Evolutionary conservation across 2,797 vertebrate genomes (phyloP), one percentile per base, ranked within the genome.

Genomic region (Acrossocheilus wenchowensis): DNA sequence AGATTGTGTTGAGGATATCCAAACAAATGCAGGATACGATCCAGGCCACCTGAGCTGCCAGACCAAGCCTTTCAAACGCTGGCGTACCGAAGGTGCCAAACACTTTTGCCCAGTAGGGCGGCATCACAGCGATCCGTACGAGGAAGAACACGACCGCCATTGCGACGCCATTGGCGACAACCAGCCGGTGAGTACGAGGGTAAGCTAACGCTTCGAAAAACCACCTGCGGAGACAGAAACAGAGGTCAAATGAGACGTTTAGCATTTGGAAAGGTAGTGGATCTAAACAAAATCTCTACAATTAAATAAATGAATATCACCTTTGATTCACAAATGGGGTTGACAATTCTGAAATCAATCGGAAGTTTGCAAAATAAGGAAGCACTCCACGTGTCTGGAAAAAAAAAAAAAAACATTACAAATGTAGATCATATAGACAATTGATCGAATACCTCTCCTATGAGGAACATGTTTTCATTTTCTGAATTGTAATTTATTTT

Each of bases 321-420:
- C 96, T 95, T 91, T 96, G 95, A 90, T 95, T 97, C 85, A 97
- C 96, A 81, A 97, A 97, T 0, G 96, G 96, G 0, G 96, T 97
- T 50, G 95, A 96, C 48, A 97, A 89, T 91, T 97, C 96, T 12
- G 95, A 97, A 89, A 97, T 95, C 81, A 97, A 94, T n/a, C 97
- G 96, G 84, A 97, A 97, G 93, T 96, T 97, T 87, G 95, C 94
- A 41, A 96, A 96, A 89, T 96, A 96, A 7, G 95, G 95, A 89
- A 97, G 95, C 66, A 96, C 94, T 1, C 95, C 95, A 1, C 94
- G 95, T 3, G 93, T 95, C 96, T 96, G 94, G 4, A 69, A 26
- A 75, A 41, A 39, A 69, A 26, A 75, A 41, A 39, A n/a, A 68
- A 84, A 83, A 11, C 48, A 26, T n/a, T 0, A 43, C 52, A 36